Percentiles rank a stretch among this genome's conserved stretches.
Evolutionary conservation across 2,797 vertebrate species (phyloP).

Genomic region (Adrianichthys oophorus): DNA sequence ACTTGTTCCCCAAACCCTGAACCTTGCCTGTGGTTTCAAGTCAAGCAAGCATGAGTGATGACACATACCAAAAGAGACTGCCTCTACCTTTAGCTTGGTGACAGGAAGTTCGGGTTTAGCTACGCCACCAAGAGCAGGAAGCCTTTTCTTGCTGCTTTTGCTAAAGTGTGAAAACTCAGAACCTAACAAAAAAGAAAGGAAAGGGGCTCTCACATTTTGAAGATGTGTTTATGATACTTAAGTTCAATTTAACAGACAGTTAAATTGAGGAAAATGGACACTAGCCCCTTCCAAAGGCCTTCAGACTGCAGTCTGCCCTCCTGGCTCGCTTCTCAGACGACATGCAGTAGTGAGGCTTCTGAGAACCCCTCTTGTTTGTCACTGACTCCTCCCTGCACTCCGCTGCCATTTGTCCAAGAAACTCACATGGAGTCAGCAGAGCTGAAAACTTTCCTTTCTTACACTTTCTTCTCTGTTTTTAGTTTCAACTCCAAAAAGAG

Average conservation of each 20-base stretch:
- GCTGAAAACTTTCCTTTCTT: slow-evolving; percentile 20
- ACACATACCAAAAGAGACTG: slow-evolving; percentile 75
- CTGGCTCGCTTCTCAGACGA: neutral
- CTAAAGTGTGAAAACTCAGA: slow-evolving; percentile 36
- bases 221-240: no score
- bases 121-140: slow-evolving; percentile 77
- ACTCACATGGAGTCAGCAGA: slow-evolving; percentile 3
- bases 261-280: neutral
- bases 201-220: neutral
- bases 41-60: slow-evolving; percentile 74
- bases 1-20: slow-evolving; percentile 74
- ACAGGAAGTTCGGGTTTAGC: slow-evolving; percentile 79
- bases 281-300: neutral
- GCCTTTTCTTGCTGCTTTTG: slow-evolving; percentile 44
- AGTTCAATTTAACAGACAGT: neutral
- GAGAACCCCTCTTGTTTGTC: slow-evolving; percentile 7
- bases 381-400: slow-evolving; percentile 32
- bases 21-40: slow-evolving; percentile 69
- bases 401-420: neutral
- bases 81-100: slow-evolving; percentile 68
- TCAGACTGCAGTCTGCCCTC: neutral
- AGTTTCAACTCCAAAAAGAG: slow-evolving; percentile 27
- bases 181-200: slow-evolving; percentile 1
- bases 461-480: slow-evolving; percentile 18
- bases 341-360: slow-evolving; percentile 20